A percentile compares a stretch with the other conserved stretches of the same genome.
Evolutionary conservation across 2,797 vertebrate species (phyloP).

Genomic region (Tenualosa ilisha): DNA sequence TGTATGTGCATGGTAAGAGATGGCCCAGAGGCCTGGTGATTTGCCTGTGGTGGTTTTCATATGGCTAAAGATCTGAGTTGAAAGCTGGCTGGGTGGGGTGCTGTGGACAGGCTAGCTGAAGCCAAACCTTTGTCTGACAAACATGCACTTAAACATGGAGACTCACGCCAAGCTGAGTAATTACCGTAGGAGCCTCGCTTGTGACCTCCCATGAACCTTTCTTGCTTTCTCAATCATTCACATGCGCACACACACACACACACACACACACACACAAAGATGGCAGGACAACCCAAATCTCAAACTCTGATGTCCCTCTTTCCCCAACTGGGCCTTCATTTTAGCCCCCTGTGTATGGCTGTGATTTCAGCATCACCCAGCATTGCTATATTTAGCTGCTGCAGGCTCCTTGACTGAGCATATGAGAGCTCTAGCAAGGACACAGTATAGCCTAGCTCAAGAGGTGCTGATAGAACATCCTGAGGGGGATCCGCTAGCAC

Average conservation of each 20-base stretch:
- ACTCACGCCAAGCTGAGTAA: background rate
- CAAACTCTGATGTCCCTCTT: background rate
- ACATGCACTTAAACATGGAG: background rate
- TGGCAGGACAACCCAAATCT: background rate
- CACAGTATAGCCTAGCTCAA: conserved; percentile 40
- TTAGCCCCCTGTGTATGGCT: background rate
- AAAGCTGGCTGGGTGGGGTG: background rate
- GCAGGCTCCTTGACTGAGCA: conserved; percentile 4
- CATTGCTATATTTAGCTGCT: conserved; percentile 31
- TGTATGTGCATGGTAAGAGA: background rate
- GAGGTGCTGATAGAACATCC: conserved; percentile 29
- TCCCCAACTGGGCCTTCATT: background rate
- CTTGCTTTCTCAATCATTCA: background rate
- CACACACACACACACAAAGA: background rate
- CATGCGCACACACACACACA: background rate
- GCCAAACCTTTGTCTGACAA: background rate
- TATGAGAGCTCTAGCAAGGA: conserved; percentile 40
- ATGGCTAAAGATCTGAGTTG: background rate
- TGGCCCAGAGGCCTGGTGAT: background rate
- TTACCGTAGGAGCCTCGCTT: background rate
- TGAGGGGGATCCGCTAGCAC: background rate
- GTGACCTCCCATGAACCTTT: background rate
- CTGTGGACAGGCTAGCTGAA: background rate
- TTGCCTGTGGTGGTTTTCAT: background rate
- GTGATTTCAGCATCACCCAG: background rate